A percentile compares a stretch with the other conserved stretches of the same genome.
These are phyloP conservation scores for Brachypalpus laphriformis DNA, from an alignment of 2,888 invertebrate species.

Conservation along the genomic window DNA sequence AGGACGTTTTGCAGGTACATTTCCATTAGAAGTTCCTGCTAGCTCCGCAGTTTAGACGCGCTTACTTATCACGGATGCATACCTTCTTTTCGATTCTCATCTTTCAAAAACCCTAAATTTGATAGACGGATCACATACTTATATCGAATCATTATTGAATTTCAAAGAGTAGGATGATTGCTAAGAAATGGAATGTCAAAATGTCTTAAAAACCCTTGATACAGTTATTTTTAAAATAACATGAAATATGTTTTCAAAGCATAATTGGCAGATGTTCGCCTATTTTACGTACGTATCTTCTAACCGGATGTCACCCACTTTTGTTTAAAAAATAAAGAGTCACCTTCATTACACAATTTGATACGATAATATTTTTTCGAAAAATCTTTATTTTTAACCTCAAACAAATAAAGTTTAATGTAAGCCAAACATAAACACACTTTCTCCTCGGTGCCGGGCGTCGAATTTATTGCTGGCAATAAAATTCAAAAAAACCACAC, in stretches of 20 bases:
- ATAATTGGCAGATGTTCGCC: neutral
- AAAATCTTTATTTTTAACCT: constrained; percentile 10
- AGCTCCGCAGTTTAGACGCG: no score
- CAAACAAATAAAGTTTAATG: constrained; percentile 11
- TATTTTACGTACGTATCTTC: neutral
- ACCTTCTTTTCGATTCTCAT: no score
- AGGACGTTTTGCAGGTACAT: no score
- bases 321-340: neutral
- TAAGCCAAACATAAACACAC: constrained; percentile 21
- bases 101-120: no score
- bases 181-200: no score
- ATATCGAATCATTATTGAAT: no score
- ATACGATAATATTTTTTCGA: neutral
- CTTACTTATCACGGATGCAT: no score
- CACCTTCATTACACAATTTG: constrained; percentile 10
- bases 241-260: neutral
- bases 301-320: neutral
- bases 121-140: no score
- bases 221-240: neutral
- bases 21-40: no score
- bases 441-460: neutral
- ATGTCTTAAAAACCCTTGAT: no score
- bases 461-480: constrained; percentile 25
- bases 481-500: neutral
- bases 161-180: no score